Base-by-base conservation (phyloP, 2,888 invertebrate genomes). In the Linnaemya vulpina region DNA sequence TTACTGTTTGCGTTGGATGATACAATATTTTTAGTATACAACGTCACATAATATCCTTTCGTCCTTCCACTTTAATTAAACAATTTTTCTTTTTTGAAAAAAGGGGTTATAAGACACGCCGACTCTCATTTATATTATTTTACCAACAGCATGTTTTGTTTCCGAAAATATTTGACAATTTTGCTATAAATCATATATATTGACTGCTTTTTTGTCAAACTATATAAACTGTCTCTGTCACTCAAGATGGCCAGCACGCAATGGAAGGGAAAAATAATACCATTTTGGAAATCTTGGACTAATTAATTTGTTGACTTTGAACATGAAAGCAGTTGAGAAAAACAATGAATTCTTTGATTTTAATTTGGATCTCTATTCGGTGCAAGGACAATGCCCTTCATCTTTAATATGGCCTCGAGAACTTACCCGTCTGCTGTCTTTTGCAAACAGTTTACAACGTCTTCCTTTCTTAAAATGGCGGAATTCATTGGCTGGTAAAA, bases 21-120 rank as follows among this genome's bases (percentile, higher is more conserved):
- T 51, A 77, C n/a, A 73, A 49, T 55, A 53, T 53, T 63, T 63
- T 43, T 51, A 67, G 60, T 40, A 22, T 63, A 35, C 65, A 55
- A 49, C 38, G 49, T 25, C 73, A 80, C 80, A 80, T 80, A 73
- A 63, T 83, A 83, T 83, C 83, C 83, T 70, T 83, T 79, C 51
- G 13, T 83, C 83, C 83, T 70, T 83, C 75, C 51, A 9, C 43
- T 67, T 35, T 51, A 60, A 74, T 67, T 74, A 67, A 80, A 73
- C 49, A 43, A 10, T 73, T 63, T 20, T 38, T 62, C 1, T n/a
- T 17, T 17, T n/a, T 9, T 67, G 8, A 20, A 15, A 75, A 65
- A 65, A 55, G 25, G 53, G 53, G 15, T 68, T 38, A 60, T 35
- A 38, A 49, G 20, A 9, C n/a, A 13, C 11, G 40, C 22, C 55